Percentiles rank a stretch among this genome's conserved stretches.
Conservation (phyloP, 2,113 vertebrate species). For the Tachycineta bicolor region DNA sequence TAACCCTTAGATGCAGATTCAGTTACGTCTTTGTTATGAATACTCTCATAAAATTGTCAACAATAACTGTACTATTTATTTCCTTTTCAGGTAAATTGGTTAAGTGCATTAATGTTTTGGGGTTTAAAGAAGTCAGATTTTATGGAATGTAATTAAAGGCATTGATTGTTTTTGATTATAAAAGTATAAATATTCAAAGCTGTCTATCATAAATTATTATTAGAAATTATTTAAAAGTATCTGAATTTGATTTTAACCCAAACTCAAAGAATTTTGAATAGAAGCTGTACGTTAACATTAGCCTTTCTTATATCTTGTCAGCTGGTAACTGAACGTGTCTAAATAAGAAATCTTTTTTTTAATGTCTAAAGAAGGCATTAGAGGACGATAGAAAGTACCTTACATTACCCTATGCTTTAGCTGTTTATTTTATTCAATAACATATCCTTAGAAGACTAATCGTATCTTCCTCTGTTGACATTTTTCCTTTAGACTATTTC, state of each 20-base stretch:
- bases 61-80: background rate
- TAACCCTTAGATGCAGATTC: background rate
- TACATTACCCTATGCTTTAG: background rate
- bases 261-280: background rate
- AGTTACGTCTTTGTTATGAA: background rate
- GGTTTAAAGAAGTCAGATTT: background rate
- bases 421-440: background rate
- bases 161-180: background rate
- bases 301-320: background rate
- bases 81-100: background rate
- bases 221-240: background rate
- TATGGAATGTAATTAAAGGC: background rate
- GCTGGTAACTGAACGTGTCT: background rate
- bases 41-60: background rate
- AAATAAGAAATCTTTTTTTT: background rate
- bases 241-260: background rate
- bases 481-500: background rate
- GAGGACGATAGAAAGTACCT: background rate
- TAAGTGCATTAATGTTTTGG: background rate
- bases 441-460: background rate
- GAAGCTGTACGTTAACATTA: background rate
- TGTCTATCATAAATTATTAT: background rate
- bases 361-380: background rate
- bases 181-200: background rate
- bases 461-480: background rate